Conservation (phyloP, 2,113 vertebrate species). For the Genyomyrus donnyi region DNA sequence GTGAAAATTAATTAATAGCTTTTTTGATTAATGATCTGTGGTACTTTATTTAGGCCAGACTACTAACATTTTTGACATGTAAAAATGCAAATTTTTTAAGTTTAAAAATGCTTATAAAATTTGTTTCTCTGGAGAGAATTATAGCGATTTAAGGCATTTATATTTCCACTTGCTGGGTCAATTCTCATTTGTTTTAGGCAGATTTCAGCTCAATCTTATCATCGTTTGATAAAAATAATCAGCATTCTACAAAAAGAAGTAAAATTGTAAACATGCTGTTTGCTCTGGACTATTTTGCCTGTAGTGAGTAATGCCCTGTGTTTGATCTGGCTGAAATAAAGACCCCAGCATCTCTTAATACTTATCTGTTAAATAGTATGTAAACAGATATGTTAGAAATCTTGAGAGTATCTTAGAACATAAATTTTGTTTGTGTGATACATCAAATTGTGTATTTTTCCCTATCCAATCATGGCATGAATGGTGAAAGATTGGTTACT, state of each 20-base stretch:
- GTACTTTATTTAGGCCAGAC: not conserved
- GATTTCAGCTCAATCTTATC: not conserved
- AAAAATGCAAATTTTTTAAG: not conserved
- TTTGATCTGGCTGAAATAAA: not conserved
- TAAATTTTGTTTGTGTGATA: not conserved
- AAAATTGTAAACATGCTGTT: not conserved
- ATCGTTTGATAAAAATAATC: not conserved
- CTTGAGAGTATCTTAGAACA: not conserved
- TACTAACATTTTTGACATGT: not conserved
- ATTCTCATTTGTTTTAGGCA: not conserved
- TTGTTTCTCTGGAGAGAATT: not conserved
- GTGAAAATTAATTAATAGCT: not conserved
- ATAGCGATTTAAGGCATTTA: not conserved
- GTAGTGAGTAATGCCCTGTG: not conserved
- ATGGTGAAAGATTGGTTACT: not conserved
- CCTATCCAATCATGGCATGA: not conserved
- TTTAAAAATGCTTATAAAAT: not conserved
- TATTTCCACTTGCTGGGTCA: not conserved
- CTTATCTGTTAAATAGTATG: not conserved
- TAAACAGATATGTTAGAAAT: not conserved
- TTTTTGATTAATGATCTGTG: not conserved
- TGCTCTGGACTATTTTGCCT: not conserved
- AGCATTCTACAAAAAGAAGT: not conserved
- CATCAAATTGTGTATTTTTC: not conserved
- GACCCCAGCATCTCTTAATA: not conserved